A percentile compares a stretch with the other conserved stretches of the same genome.
These are phyloP conservation scores for Bombus superbus DNA, from an alignment of 1,140 invertebrate genomes.

Conservation along the genomic window DNA sequence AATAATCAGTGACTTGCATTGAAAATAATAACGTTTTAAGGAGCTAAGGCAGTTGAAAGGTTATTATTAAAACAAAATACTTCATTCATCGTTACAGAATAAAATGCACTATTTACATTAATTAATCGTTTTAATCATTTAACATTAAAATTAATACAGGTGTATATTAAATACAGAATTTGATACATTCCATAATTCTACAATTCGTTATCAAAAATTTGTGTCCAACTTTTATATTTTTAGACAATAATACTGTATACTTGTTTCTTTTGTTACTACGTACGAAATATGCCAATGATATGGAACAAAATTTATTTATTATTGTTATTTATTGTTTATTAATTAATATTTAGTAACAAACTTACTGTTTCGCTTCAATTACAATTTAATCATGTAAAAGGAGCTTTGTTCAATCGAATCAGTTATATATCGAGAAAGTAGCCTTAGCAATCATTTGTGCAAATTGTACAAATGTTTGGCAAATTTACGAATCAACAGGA, in stretches of 20 bases:
- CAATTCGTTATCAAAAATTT: neutral
- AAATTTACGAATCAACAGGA: neutral
- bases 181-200: neutral
- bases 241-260: neutral
- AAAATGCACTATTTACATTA: neutral
- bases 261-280: neutral
- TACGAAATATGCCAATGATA: neutral
- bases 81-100: too few relatives aligned
- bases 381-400: too few relatives aligned
- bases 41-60: too few relatives aligned
- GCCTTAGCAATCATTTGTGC: neutral
- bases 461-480: too few relatives aligned
- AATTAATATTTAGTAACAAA: too few relatives aligned
- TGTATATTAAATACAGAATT: neutral
- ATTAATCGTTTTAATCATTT: neutral
- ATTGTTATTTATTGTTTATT: too few relatives aligned
- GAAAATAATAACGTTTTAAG: too few relatives aligned
- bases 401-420: too few relatives aligned
- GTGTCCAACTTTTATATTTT: neutral
- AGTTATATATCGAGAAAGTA: too few relatives aligned
- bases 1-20: too few relatives aligned
- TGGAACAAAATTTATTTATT: neutral
- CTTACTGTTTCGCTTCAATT: too few relatives aligned
- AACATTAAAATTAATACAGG: neutral
- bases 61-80: too few relatives aligned